Percentiles rank a stretch among this genome's conserved stretches.
phyloP scores from a whole-genome alignment of 2,797 vertebrate genomes.

The Champsocephalus gunnari region DNA sequence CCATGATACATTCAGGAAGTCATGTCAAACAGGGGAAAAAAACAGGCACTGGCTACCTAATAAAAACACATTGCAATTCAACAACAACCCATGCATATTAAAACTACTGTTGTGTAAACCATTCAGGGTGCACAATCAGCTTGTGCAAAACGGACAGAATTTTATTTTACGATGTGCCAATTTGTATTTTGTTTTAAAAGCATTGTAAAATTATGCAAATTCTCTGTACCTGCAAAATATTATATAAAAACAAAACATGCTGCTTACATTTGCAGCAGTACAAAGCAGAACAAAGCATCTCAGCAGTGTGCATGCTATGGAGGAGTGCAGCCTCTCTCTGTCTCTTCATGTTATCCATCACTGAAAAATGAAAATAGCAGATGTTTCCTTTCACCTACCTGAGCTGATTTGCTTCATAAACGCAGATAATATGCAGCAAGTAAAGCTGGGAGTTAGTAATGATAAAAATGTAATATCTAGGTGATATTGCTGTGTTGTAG shows the following conservation, averaged over 20 bases:
- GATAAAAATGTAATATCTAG: not conserved
- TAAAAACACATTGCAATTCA: slow-evolving; percentile 17
- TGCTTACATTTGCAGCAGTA: slow-evolving; percentile 34
- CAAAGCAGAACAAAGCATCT: slow-evolving; percentile 66
- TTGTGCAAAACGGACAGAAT: not conserved
- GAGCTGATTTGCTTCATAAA: slow-evolving; percentile 27
- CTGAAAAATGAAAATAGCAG: slow-evolving; percentile 30
- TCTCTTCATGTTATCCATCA: slow-evolving; percentile 22
- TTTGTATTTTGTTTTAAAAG: not conserved
- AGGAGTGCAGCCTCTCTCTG: slow-evolving; percentile 41
- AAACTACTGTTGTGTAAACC: not conserved
- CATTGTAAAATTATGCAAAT: not conserved
- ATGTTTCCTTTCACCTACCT: slow-evolving; percentile 60
- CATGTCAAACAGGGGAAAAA: slow-evolving; percentile 20
- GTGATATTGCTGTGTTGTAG: not conserved
- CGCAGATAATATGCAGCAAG: not conserved
- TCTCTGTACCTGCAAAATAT: slow-evolving; percentile 4
- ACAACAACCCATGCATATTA: slow-evolving; percentile 9
- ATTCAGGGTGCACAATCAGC: not conserved
- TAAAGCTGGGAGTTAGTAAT: not conserved
- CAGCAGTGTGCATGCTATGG: slow-evolving; percentile 36
- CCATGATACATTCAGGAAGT: slow-evolving; percentile 57
- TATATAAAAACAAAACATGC: slow-evolving; percentile 28
- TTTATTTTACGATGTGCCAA: not conserved
- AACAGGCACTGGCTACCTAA: slow-evolving; percentile 27